Conservation (phyloP, 2,113 vertebrate genomes). For the Heptranchias perlo region DNA sequence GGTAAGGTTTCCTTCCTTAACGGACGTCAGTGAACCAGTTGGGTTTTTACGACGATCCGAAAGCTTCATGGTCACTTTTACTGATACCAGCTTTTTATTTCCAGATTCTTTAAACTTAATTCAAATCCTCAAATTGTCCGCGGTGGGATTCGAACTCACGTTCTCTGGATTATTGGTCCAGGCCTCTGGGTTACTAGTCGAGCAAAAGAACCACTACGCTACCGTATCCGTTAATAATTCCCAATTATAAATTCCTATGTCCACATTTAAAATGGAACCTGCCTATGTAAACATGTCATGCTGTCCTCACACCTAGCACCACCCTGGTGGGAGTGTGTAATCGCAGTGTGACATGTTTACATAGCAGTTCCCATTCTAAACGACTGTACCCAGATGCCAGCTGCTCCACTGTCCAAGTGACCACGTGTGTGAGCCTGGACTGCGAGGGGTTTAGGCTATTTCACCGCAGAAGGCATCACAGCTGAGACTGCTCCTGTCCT, state of each 20-base stretch:
- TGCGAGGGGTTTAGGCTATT: neutral
- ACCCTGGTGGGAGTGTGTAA: neutral
- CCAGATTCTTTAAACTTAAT: neutral
- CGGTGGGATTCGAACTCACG: neutral
- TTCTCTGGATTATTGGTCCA: neutral
- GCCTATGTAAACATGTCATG: neutral
- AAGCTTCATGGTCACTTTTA: neutral
- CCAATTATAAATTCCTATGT: neutral
- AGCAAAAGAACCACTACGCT: neutral
- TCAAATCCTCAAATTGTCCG: neutral
- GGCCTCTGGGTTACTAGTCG: too few species aligned
- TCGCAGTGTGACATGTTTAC: neutral
- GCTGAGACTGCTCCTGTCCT: neutral
- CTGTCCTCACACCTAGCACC: neutral
- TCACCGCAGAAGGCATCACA: neutral
- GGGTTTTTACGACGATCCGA: neutral
- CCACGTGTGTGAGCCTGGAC: neutral
- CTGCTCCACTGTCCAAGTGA: neutral
- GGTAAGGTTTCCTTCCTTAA: neutral
- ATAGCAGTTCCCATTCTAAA: neutral
- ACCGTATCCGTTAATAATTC: neutral
- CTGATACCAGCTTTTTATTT: neutral
- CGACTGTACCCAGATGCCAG: neutral
- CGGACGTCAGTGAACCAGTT: too few species aligned
- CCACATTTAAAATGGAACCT: too few species aligned